phyloP scores from a whole-genome alignment of 2,113 vertebrate species.

The Campylomormyrus tamandua region DNA sequence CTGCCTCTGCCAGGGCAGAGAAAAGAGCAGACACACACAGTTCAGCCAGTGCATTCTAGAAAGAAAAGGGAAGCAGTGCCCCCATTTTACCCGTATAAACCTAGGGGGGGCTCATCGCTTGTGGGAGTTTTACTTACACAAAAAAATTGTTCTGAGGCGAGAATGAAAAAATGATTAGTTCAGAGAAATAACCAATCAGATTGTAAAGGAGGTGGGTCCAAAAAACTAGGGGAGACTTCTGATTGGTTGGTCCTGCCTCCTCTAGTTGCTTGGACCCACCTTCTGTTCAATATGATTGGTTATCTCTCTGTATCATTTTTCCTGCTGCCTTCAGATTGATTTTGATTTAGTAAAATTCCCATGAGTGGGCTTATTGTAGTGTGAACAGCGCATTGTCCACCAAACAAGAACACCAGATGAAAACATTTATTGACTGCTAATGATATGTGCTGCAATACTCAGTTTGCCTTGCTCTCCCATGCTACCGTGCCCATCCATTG shows the following conservation, averaged over 20 bases:
- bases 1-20: not conserved
- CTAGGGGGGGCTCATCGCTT: not conserved
- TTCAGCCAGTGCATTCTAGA: not conserved
- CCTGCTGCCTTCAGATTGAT: too few species aligned
- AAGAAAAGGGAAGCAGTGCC: not conserved
- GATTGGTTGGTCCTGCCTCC: too few species aligned
- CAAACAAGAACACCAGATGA: not conserved
- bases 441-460: not conserved
- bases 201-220: too few species aligned
- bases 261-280: too few species aligned
- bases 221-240: too few species aligned
- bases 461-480: not conserved
- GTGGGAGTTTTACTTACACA: too few species aligned
- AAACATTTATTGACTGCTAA: constrained; percentile 4
- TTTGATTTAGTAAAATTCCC: too few species aligned
- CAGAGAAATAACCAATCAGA: too few species aligned
- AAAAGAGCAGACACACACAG: not conserved
- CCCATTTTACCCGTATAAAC: not conserved
- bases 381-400: not conserved
- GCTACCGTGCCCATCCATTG: not conserved
- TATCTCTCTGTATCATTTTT: too few species aligned
- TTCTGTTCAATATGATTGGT: too few species aligned
- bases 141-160: too few species aligned
- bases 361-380: not conserved
- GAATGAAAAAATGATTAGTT: too few species aligned